Conservation (phyloP, 2,113 vertebrate species). For the Perognathus longimembris region DNA sequence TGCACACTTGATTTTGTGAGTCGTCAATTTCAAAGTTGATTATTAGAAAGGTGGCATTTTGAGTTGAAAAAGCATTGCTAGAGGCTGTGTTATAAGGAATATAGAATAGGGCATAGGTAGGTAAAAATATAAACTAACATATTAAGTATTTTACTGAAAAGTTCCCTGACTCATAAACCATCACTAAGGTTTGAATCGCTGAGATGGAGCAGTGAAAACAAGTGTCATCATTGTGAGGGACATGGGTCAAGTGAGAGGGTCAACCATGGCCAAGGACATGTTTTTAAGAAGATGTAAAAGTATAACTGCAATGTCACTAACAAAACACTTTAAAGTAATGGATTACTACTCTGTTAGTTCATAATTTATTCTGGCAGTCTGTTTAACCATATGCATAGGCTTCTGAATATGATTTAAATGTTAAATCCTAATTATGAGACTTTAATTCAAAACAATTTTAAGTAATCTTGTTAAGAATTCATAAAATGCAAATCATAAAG, state of each 20-base stretch:
- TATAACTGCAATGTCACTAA: conserved; percentile 21
- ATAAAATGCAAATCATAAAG: conserved; percentile 65
- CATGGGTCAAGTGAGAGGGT: neutral
- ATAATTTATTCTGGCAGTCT: conserved; percentile 80
- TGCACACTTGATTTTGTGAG: neutral
- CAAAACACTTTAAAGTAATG: conserved; percentile 67
- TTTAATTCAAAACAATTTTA: conserved; percentile 80
- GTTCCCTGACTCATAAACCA: neutral
- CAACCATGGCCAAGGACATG: neutral
- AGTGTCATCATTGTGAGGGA: neutral
- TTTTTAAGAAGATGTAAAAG: conserved; percentile 42
- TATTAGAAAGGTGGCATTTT: neutral
- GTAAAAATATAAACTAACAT: neutral
- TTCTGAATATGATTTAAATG: conserved; percentile 77
- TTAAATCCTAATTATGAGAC: conserved; percentile 78
- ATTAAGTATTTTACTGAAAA: neutral
- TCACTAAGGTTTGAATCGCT: neutral
- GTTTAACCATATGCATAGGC: conserved; percentile 76
- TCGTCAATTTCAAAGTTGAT: conserved; percentile 4
- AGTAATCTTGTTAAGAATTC: conserved; percentile 72
- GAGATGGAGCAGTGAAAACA: neutral
- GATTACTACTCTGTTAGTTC: conserved; percentile 73
- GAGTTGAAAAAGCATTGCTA: neutral
- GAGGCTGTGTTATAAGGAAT: neutral
- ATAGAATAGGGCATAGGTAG: neutral